phyloP scores from a whole-genome alignment of 1,140 invertebrate species.

The Aphidius gifuensis region DNA sequence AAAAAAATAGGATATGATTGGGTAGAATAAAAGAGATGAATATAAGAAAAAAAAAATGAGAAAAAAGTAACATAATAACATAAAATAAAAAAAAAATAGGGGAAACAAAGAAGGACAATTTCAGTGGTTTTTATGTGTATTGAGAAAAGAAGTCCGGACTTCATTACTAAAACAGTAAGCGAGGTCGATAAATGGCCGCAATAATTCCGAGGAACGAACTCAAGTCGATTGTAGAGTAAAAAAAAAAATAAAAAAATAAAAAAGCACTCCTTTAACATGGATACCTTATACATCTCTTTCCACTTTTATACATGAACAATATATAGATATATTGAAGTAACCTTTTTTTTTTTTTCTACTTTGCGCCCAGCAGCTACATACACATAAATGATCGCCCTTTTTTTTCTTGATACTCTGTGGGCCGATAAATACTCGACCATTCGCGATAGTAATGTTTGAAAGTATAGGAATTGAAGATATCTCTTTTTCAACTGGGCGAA shows the following conservation, averaged over 20 bases:
- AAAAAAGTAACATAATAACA: no score
- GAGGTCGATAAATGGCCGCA: constrained; percentile 41
- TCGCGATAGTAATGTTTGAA: constrained; percentile 21
- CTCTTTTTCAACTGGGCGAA: constrained; percentile 39
- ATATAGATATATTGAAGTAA: not conserved
- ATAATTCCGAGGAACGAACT: constrained; percentile 33
- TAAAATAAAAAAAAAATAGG: no score
- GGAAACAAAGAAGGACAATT: no score
- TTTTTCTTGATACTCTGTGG: constrained; percentile 51
- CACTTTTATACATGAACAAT: not conserved
- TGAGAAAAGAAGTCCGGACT: constrained; percentile 24
- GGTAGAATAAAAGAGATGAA: no score
- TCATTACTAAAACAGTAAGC: constrained; percentile 45
- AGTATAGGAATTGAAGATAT: constrained; percentile 32
- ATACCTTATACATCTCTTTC: not conserved
- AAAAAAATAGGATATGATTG: not conserved
- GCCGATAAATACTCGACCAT: constrained; percentile 54
- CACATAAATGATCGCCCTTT: constrained; percentile 49
- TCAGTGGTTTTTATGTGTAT: constrained; percentile 12
- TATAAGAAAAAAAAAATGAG: no score
- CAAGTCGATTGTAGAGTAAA: constrained; percentile 42
- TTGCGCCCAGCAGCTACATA: not conserved
- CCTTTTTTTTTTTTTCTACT: not conserved
- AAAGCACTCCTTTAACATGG: constrained; percentile 3
- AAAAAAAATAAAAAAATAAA: constrained; percentile 23